Evolutionary conservation across 2,888 invertebrate species (phyloP), one percentile per base, ranked within the genome.

Genomic region (Podabrus alpinus): DNA sequence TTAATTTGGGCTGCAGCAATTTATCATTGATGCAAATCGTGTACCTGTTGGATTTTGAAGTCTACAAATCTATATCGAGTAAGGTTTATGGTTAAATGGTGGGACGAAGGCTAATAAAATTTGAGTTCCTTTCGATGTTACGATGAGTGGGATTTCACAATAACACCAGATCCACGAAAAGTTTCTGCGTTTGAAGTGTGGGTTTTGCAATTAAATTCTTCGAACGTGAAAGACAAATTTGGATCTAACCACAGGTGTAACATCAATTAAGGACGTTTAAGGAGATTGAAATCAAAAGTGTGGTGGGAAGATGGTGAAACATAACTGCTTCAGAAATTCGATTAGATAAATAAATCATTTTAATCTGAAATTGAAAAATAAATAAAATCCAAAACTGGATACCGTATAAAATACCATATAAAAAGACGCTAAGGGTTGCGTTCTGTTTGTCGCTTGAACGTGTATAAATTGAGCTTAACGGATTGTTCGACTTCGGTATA

Each of bases 221-320:
- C 67, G 59, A 71, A 66, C 24, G 66, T 67, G 25, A 71, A 70
- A 70, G 69, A 70, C 29, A 21, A 70, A 70, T 64, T 45, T 70
- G 64, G 64, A 70, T 70, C 15, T 45, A 68, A n/a, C 29, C 29
- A 29, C 29, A 29, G 29, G 29, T 29, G 29, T 29, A 29, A 13
- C 13, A 13, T 13, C 29, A 29, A 29, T 29, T 29, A 29, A 29
- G 29, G 29, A 29, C 29, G 13, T 29, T 29, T 29, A 29, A 29
- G 29, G 29, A 29, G 29, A 29, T 29, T 29, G 29, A 29, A 29
- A 29, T 29, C 5, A 29, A 29, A 29, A 29, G 29, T 29, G 29
- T 29, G 13, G 29, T 29, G 29, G 29, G 29, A 29, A 13, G 29
- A 5, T 29, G n/a, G 13, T 4, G 5, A 29, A 13, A 29, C 3